These are phyloP conservation scores for Mallotus villosus DNA, from an alignment of 2,797 vertebrate species.

Conservation along the genomic window DNA sequence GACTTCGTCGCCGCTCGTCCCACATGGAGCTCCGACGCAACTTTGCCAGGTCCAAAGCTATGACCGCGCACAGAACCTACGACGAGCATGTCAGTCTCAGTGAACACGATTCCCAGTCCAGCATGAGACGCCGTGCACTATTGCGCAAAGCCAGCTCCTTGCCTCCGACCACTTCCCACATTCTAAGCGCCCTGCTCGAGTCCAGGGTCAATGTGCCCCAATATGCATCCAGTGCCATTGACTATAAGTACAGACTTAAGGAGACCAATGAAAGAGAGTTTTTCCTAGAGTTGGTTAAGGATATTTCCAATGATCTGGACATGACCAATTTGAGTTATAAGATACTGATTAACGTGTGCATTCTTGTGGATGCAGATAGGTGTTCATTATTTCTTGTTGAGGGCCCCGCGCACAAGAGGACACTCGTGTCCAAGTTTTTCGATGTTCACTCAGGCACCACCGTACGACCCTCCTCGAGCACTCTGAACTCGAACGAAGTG, in stretches of 20 bases:
- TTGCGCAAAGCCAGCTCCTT: conserved; percentile 83
- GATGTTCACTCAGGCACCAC: conserved; percentile 80
- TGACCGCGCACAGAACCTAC: conserved; percentile 75
- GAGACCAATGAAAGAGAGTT: conserved; percentile 80
- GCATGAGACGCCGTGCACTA: conserved; percentile 77
- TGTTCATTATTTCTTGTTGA: conserved; percentile 81
- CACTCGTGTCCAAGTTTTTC: conserved; percentile 80
- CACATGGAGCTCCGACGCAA: conserved; percentile 80
- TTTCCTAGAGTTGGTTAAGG: conserved; percentile 80
- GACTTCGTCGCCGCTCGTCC: conserved; percentile 75
- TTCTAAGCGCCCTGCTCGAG: conserved; percentile 80
- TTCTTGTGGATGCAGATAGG: conserved; percentile 80
- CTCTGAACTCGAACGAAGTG: conserved; percentile 75
- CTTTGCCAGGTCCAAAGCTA: conserved; percentile 80
- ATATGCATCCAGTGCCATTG: conserved; percentile 78
- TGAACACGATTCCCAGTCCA: conserved; percentile 74
- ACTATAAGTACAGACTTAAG: conserved; percentile 79
- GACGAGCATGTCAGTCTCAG: conserved; percentile 76
- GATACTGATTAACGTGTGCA: conserved; percentile 82
- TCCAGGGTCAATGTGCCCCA: conserved; percentile 79
- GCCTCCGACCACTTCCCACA: conserved; percentile 80
- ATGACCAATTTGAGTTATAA: conserved; percentile 79
- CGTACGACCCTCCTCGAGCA: conserved; percentile 73
- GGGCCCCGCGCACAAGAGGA: conserved; percentile 78
- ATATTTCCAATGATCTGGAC: conserved; percentile 81